Conservation (phyloP, 2,888 invertebrate genomes). For the Dermolepida albohirtum region DNA sequence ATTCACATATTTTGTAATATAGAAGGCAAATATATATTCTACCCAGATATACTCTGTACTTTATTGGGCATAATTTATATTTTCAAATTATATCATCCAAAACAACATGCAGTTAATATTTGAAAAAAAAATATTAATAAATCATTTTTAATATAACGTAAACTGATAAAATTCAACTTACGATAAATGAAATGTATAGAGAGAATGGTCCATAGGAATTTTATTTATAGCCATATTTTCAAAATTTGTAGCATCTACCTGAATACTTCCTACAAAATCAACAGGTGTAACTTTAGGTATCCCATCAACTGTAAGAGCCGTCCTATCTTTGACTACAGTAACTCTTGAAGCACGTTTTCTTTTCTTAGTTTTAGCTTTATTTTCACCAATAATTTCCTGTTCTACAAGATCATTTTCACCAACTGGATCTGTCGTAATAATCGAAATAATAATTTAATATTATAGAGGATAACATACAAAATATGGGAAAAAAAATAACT, state of each 20-base stretch:
- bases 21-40: too few relatives aligned
- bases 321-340: slow-evolving; percentile 15
- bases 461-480: too few relatives aligned
- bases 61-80: too few relatives aligned
- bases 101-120: too few relatives aligned
- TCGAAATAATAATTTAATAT: not conserved
- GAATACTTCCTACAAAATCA: slow-evolving; percentile 27
- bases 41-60: too few relatives aligned
- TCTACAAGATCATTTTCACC: not conserved
- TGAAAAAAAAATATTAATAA: too few relatives aligned
- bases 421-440: slow-evolving; percentile 3
- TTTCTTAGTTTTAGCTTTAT: slow-evolving; percentile 21
- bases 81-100: too few relatives aligned
- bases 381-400: not conserved
- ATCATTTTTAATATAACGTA: too few relatives aligned
- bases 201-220: slow-evolving; percentile 34
- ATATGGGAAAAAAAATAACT: too few relatives aligned
- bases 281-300: slow-evolving; percentile 27
- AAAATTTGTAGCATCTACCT: slow-evolving; percentile 25
- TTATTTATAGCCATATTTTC: slow-evolving; percentile 37
- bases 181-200: slow-evolving; percentile 22
- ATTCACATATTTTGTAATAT: too few relatives aligned
- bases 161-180: too few relatives aligned
- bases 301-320: not conserved
- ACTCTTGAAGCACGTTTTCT: slow-evolving; percentile 7